phyloP scores from a whole-genome alignment of 1,140 invertebrate species.

The Aphaenogaster rudis region DNA sequence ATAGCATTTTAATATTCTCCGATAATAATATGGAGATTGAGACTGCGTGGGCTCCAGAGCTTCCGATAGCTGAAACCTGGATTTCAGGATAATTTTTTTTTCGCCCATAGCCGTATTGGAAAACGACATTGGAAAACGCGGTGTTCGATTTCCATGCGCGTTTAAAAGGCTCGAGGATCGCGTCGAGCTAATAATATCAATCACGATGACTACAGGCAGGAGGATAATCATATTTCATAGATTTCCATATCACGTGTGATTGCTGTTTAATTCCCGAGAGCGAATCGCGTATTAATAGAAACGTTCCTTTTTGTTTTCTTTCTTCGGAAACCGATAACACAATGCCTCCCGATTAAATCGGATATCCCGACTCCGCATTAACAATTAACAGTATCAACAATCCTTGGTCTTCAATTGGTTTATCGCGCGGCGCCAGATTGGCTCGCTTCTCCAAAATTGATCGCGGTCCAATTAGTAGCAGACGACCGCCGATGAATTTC shows the following conservation, averaged over 20 bases:
- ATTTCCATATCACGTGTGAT: conserved; percentile 16
- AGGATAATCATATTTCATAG: conserved; percentile 17
- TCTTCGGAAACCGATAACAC: conserved; percentile 14
- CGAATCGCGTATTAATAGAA: conserved; percentile 19
- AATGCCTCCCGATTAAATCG: conserved; percentile 23
- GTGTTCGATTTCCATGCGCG: conserved; percentile 45
- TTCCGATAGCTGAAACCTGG: conserved; percentile 52
- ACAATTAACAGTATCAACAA: conserved; percentile 49
- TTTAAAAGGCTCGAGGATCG: conserved; percentile 38
- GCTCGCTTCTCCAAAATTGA: conserved; percentile 59
- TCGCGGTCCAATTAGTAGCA: conserved; percentile 59
- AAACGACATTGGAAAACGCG: conserved; percentile 52
- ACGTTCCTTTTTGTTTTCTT: background rate
- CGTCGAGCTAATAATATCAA: conserved; percentile 41
- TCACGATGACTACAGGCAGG: conserved; percentile 1
- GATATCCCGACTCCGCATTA: conserved; percentile 20
- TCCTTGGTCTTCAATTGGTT: conserved; percentile 55
- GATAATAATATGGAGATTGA: conserved; percentile 51
- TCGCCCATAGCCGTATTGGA: conserved; percentile 26
- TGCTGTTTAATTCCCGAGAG: conserved; percentile 5
- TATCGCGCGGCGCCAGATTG: conserved; percentile 44
- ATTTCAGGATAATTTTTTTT: conserved; percentile 43
- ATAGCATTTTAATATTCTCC: conserved; percentile 62
- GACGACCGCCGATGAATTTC: conserved; percentile 63
- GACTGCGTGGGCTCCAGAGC: conserved; percentile 6